phyloP scores from a whole-genome alignment of 2,113 vertebrate species.

The Malaclemys terrapin region DNA sequence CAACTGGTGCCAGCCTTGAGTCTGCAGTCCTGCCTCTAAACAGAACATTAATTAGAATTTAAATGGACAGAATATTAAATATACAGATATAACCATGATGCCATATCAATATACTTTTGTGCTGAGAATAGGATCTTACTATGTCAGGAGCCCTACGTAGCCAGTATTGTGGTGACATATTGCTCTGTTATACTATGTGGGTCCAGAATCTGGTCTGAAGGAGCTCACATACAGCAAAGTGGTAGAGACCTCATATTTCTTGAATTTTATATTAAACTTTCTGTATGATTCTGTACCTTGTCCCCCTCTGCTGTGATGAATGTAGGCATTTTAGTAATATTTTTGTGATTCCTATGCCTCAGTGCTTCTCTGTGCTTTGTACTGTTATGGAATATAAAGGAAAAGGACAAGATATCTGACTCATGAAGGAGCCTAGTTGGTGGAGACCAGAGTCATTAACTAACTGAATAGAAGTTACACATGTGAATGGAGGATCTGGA shows the following conservation, averaged over 20 bases:
- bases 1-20: background rate
- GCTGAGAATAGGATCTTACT: background rate
- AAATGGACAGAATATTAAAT: background rate
- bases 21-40: background rate
- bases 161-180: background rate
- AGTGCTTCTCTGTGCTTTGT: too few relatives aligned
- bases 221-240: background rate
- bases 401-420: too few relatives aligned
- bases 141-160: background rate
- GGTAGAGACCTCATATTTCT: background rate
- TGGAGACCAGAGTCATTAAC: too few relatives aligned
- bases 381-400: too few relatives aligned
- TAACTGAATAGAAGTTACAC: too few relatives aligned
- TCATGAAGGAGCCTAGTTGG: too few relatives aligned
- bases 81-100: background rate
- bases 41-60: background rate
- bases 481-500: too few relatives aligned
- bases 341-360: too few relatives aligned
- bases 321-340: too few relatives aligned
- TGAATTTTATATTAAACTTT: background rate
- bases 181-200: background rate
- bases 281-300: background rate
- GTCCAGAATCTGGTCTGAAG: background rate
- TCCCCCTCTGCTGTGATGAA: too few relatives aligned
- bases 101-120: background rate